phyloP scores from a whole-genome alignment of 2,113 vertebrate species.

The Strigops habroptila region DNA sequence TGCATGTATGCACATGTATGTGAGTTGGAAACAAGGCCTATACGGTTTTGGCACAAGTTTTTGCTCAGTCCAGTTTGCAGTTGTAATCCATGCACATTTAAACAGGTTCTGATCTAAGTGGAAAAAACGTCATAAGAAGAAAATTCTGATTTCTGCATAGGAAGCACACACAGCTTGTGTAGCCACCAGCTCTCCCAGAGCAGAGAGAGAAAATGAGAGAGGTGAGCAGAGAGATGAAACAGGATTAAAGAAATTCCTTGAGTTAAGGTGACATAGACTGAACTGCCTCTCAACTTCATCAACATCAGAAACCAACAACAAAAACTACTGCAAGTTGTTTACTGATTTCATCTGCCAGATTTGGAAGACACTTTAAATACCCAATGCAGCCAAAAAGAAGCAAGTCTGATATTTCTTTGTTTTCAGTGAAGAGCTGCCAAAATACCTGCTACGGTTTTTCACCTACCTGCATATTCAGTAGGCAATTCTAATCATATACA shows the following conservation, averaged over 20 bases:
- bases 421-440: background rate
- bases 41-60: background rate
- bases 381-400: background rate
- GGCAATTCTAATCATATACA: background rate
- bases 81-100: background rate
- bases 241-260: background rate
- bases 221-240: background rate
- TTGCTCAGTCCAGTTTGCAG: background rate
- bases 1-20: accelerated
- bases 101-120: background rate
- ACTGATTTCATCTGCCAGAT: background rate
- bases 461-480: background rate
- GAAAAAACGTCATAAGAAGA: background rate
- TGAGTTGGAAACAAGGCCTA: background rate
- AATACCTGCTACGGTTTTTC: background rate
- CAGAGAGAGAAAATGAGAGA: background rate
- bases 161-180: background rate
- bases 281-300: background rate
- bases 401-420: background rate
- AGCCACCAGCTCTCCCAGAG: background rate
- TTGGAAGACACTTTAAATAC: background rate
- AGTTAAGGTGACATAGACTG: background rate
- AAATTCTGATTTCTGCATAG: background rate
- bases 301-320: background rate
- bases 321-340: background rate